Evolutionary conservation across 2,797 vertebrate genomes (phyloP), one percentile per base, ranked within the genome.

Genomic region (Malacoctenus gilli): DNA sequence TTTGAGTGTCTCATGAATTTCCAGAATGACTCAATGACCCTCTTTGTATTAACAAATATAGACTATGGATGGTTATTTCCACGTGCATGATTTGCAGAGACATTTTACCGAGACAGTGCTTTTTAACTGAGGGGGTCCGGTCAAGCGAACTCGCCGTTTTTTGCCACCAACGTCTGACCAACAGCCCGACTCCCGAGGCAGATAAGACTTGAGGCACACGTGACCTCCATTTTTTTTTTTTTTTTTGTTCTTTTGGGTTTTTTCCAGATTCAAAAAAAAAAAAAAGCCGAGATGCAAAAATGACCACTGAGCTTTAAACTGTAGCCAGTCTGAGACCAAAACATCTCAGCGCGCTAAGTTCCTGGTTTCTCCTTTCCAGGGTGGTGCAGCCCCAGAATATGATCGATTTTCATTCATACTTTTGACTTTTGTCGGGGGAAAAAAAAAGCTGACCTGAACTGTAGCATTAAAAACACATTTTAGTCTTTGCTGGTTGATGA

Each of bases 1-100:
- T 80, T 83, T 63, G 66, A 75, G 70, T 82, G 75, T 89, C 74
- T 80, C 74, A 85, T 77, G 64, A 79, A 69, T 79, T 74, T 65
- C 73, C 77, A 78, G 80, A 87, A 82, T 76, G 56, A 86, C 53
- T 79, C 58, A 76, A 81, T 67, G 61, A 73, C 77, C 72, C 69
- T 80, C 66, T 80, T 85, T 87, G 67, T 85, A 81, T 80, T 74
- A 77, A 79, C 71, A 77, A 72, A 72, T 68, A 64, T 58, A 68
- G 42, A 64, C 63, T 59, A 63, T 58, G 43, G 56, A 79, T 61
- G 65, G 63, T 78, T 71, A 52, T 65, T 85, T 65, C 75, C 48
- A 71, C 61, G 36, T 86, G 82, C 86, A 88, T 86, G 84, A 79
- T 38, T 72, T 60, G 35, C 68, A 59, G 54, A 72, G 47, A 68